A percentile compares a stretch with the other conserved stretches of the same genome.
These are phyloP conservation scores for Eupelmus urozonus DNA, from an alignment of 2,888 invertebrate species.

Conservation along the genomic window DNA sequence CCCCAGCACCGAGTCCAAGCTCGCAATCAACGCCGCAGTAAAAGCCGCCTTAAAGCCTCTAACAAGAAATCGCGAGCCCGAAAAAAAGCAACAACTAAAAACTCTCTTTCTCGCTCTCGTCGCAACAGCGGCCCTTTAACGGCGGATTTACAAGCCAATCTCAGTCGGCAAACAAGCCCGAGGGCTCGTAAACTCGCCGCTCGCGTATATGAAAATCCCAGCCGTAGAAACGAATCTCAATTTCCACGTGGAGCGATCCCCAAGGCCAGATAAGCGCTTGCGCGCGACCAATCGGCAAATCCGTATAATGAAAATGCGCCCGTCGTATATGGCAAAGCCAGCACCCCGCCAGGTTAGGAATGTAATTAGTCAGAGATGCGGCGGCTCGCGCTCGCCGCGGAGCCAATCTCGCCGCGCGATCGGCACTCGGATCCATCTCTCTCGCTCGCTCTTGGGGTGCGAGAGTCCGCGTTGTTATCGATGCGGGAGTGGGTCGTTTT, in stretches of 20 bases:
- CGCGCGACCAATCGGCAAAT: neutral
- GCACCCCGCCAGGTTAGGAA: conserved; percentile 70
- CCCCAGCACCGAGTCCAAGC: neutral
- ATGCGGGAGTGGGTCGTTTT: neutral
- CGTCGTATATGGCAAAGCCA: too few species aligned
- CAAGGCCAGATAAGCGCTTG: conserved; percentile 3
- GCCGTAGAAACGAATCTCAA: neutral
- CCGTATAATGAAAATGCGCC: conserved; percentile 14
- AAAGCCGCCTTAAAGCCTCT: neutral
- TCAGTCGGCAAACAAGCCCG: conserved; percentile 23
- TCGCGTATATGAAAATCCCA: conserved; percentile 17
- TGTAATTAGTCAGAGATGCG: conserved; percentile 73
- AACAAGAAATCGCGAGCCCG: too few species aligned
- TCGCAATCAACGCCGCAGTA: conserved; percentile 4
- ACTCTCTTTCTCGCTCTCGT: neutral
- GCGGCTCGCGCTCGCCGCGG: conserved; percentile 42
- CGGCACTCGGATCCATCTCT: conserved; percentile 55
- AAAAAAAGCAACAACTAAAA: too few species aligned
- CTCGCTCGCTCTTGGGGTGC: neutral
- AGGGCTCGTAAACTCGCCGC: conserved; percentile 15
- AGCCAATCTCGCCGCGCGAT: conserved; percentile 69
- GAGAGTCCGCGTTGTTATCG: neutral
- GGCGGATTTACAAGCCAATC: conserved; percentile 40
- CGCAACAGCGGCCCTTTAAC: neutral
- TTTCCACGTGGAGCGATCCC: conserved; percentile 22